Percentiles rank a stretch among this genome's conserved stretches.
These are phyloP conservation scores for Schlechtendalia chinensis DNA, from an alignment of 1,140 invertebrate genomes.

Conservation along the genomic window DNA sequence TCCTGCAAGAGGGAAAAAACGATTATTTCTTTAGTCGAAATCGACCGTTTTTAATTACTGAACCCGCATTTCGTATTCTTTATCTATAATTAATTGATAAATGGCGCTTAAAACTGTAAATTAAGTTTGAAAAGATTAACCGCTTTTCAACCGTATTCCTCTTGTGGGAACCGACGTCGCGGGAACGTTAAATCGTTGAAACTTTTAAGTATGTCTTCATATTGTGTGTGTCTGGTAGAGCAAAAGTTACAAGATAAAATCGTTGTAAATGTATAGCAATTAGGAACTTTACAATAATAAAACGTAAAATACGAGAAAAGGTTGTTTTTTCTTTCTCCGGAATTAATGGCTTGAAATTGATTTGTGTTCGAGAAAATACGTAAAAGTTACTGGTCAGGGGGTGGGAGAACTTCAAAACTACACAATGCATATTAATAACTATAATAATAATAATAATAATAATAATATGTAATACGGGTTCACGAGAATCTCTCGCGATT, in stretches of 20 bases:
- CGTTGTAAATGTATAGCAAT: not conserved
- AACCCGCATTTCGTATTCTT: not conserved
- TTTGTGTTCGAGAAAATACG: not conserved
- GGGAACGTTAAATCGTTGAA: slow-evolving; percentile 33
- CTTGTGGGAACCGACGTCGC: not conserved
- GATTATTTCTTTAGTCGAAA: not conserved
- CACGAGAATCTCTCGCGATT: not conserved
- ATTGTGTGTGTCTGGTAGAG: not conserved
- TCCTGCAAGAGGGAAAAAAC: not conserved
- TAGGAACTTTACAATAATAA: slow-evolving; percentile 2
- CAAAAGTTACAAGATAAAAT: slow-evolving; percentile 5
- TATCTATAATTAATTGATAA: not conserved
- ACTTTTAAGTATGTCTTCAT: slow-evolving; percentile 30
- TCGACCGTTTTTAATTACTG: slow-evolving; percentile 18
- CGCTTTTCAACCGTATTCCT: not conserved
- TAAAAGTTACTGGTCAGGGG: not conserved
- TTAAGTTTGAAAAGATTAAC: slow-evolving; percentile 28
- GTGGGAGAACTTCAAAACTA: not conserved
- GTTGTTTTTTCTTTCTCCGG: not conserved
- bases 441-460: not conserved
- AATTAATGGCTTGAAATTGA: slow-evolving; percentile 24
- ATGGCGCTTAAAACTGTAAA: slow-evolving; percentile 29
- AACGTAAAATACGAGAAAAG: slow-evolving; percentile 12
- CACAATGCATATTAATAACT: no score
- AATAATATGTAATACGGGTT: no score